Evolutionary conservation across 2,113 vertebrate genomes (phyloP), one percentile per base, ranked within the genome.

Genomic region (Scomber scombrus): DNA sequence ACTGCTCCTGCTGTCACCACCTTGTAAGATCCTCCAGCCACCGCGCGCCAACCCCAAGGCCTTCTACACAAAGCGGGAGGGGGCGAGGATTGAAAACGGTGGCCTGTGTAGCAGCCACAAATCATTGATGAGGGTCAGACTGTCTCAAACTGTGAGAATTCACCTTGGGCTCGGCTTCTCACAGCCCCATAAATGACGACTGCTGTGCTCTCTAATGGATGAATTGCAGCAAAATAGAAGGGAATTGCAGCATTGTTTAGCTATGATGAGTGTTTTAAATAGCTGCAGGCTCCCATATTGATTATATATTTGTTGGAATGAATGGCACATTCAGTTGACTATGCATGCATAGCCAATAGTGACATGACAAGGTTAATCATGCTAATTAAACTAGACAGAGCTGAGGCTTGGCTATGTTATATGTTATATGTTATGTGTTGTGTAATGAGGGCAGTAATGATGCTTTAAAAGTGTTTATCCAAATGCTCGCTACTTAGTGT

Each of bases 41-140:
- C 69, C 16, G 50, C 52, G 15, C 8, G n/a, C 31, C 69, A 71
- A 60, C 70, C 70, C 73, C 68, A 64, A 80, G 82, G 81, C 69
- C 72, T 85, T 85, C 75, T n/a, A 54, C 65, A 73, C 55, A 77
- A 83, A 85, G 78, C 10, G 16, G 80, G 49, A 19, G 80, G 49
- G 63, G 72, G 61, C 26, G 64, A 57, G 68, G 55, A 71, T 65
- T 72, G 76, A 67, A 64, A 60, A 70, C 47, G 62, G 80, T 69
- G 67, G 66, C 49, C 64, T 26, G 72, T 70, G 74, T 57, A 61
- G 34, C 11, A 67, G 61, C 83, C 74, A 85, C 87, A 89, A 90
- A 92, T 92, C 91, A 90, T 66, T 71, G 84, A 83, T 80, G 83
- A 87, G 82, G 86, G 73, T 88, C 80, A 68, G 55, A 65, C 50